phyloP scores from a whole-genome alignment of 2,888 invertebrate genomes.

The Bombylius major region DNA sequence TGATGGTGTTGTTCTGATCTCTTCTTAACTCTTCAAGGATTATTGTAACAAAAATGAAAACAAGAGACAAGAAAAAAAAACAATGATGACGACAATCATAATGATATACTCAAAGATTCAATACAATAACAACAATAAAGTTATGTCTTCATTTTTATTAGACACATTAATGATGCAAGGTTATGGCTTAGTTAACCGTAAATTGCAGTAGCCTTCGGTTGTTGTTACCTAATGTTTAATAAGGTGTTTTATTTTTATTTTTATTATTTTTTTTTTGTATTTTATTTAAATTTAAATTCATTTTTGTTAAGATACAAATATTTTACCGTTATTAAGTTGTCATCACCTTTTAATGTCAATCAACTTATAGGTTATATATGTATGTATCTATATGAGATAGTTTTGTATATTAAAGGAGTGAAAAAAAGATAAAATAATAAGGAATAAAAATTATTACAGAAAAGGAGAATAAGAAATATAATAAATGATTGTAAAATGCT shows the following conservation, averaged over 20 bases:
- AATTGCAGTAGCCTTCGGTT: not conserved
- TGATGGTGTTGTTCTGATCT: too few relatives aligned
- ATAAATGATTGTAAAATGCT: too few relatives aligned
- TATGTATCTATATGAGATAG: not conserved
- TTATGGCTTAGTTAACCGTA: not conserved
- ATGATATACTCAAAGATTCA: too few relatives aligned
- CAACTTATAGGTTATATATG: too few relatives aligned
- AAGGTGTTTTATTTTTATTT: not conserved
- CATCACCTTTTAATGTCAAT: slow-evolving; percentile 1
- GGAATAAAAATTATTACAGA: too few relatives aligned
- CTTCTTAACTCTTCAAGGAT: too few relatives aligned
- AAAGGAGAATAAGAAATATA: too few relatives aligned
- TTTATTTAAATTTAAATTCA: not conserved
- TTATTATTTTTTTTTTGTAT: not conserved
- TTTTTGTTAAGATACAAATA: not conserved
- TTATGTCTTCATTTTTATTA: not conserved
- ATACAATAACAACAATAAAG: not conserved
- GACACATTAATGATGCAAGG: not conserved
- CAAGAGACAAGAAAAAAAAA: too few relatives aligned
- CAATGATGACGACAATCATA: too few relatives aligned
- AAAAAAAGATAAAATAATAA: too few relatives aligned
- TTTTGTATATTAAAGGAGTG: too few relatives aligned
- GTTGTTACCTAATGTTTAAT: not conserved
- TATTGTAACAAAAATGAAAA: too few relatives aligned
- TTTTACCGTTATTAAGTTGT: slow-evolving; percentile 6